Evolutionary conservation across 2,888 invertebrate species (phyloP), one percentile per base, ranked within the genome.

Genomic region (Drosophila sordidapex): DNA sequence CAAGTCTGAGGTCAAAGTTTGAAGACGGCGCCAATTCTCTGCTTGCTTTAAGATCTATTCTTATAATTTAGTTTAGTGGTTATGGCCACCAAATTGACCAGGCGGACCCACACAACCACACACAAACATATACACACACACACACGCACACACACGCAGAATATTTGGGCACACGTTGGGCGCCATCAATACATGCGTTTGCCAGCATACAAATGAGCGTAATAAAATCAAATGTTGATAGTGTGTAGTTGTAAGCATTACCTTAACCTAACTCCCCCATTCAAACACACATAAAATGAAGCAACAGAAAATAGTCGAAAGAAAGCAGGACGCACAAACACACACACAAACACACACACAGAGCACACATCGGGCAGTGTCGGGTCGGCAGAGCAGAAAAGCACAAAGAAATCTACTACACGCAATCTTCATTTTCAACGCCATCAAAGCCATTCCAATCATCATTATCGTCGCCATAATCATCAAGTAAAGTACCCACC

Each of bases 381-480:
- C 49, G 64, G 63, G 70, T 59, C 73, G 66, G 38, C 71, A 40
- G 21, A 64, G 64, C 69, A 79, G 57, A 51, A 70, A 62, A 74
- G 72, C 70, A 83, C 70, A 73, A 88, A 82, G 78, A 88, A 87
- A 83, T 88, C 90, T 83, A 85, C 88, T 87, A 90, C 84, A 89
- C 87, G 83, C 90, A 90, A 90, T 88, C 91, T 90, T 90, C 91
- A 89, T 92, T 91, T 91, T 91, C 86, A 90, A 86, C 91, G 90
- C 91, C 91, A 91, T 92, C 91, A 91, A 91, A 91, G 81, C 92
- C 92, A 91, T 91, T 90, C 90, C 92, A 91, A 91, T 91, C 92
- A 92, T 91, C 92, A 92, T 91, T 92, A 92, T 92, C 92, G 87
- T 91, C 91, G 90, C 91, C 92, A 92, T 91, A 92, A 91, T 91